Base-by-base conservation (phyloP, 1,140 invertebrate species). In the Metaphire vulgaris region DNA sequence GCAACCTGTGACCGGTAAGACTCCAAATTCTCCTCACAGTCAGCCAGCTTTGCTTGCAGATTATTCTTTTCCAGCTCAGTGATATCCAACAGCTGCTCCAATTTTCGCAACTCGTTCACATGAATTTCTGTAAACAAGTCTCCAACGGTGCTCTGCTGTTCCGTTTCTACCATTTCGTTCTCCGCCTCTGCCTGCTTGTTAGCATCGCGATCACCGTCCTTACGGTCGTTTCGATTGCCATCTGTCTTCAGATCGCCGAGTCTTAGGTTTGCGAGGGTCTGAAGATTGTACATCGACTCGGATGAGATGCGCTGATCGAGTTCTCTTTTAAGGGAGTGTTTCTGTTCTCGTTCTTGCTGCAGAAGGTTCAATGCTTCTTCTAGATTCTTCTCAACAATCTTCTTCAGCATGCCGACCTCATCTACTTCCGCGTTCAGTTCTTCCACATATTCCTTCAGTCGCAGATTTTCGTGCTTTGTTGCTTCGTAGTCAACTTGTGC, bases 101-200 rank as follows among this genome's bases (percentile, higher is more conserved):
- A 87, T 83, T 96, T 95, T 78, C 94, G 92, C 64, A 99, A 88
- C 87, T 98, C 95, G 83, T 95, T 96, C 33, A 97, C 86, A 86
- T 99, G 96, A 79, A 99, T 94, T 87, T 99, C 97, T 74, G 94
- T 97, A 88, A 99, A 98, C 29, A 99, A 88, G 87, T 99, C 96
- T 21, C 85, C 92, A 88, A 85, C 91, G 89, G 75, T 80, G 66
- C 88, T 87, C 2, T 91, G 91, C 2, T 30, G 56, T 77, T 71
- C 21, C 74, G 26, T 72, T 80, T 72, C 33, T 79, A 34, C 32
- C 81, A 71, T 72, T 78, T 76, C 41, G 67, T 75, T 28, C 75
- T 28, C 80, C 81, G 69, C 83, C 81, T 31, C 93, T 83, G 83
- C 93, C 92, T 14, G 91, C 91, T 70, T 93, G 90, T 75, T 90